These are phyloP conservation scores for Meda fulgida DNA, from an alignment of 2,797 vertebrate species.

Conservation along the genomic window DNA sequence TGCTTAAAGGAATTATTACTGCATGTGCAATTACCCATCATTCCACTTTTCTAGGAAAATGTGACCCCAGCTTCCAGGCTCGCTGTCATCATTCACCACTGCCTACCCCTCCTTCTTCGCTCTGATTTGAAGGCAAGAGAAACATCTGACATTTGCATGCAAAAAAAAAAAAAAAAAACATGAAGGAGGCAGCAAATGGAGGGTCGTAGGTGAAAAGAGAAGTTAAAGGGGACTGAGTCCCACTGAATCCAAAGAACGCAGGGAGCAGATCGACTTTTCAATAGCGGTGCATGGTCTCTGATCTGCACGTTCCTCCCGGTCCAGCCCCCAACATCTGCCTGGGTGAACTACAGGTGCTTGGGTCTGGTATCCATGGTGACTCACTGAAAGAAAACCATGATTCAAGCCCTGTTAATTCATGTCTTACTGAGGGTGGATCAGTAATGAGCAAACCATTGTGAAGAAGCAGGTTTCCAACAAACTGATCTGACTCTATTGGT, in stretches of 20 bases:
- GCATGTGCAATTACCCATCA: slow-evolving; percentile 51
- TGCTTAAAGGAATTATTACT: slow-evolving; percentile 47
- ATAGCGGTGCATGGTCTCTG: neutral
- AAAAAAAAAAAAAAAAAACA: no score
- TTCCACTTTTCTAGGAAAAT: slow-evolving; percentile 41
- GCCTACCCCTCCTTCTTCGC: slow-evolving; percentile 8
- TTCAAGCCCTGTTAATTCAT: slow-evolving; percentile 4
- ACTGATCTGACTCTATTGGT: neutral
- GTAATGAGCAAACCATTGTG: neutral
- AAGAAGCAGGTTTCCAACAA: neutral
- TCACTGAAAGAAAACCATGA: slow-evolving; percentile 1
- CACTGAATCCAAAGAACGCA: neutral
- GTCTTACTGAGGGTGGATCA: slow-evolving; percentile 2
- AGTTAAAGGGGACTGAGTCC: neutral
- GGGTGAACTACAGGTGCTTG: slow-evolving; percentile 39
- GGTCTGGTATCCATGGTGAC: slow-evolving; percentile 34
- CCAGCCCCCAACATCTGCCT: slow-evolving; percentile 36
- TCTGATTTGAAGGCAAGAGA: slow-evolving; percentile 31
- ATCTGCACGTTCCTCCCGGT: neutral
- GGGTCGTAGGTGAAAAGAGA: neutral
- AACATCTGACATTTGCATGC: slow-evolving; percentile 24
- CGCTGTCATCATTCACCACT: slow-evolving; percentile 20
- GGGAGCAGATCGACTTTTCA: neutral
- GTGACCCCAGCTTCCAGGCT: slow-evolving; percentile 17
- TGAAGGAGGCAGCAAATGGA: slow-evolving; percentile 1